phyloP scores from a whole-genome alignment of 2,888 invertebrate species.

The Kuschelorhynchus macadamiae region DNA sequence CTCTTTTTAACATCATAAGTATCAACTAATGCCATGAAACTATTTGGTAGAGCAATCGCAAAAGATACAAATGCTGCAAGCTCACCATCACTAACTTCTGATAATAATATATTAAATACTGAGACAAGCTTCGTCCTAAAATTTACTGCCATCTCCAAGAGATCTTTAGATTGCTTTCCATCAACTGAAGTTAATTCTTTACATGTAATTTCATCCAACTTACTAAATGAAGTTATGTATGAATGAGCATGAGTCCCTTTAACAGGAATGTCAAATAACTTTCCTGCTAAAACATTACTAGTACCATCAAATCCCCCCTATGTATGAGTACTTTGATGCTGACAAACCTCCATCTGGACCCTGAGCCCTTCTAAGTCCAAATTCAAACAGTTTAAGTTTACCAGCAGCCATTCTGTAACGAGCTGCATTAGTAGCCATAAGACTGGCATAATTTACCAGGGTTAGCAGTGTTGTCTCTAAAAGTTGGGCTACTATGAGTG shows the following conservation, averaged over 20 bases:
- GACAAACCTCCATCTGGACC: constrained; percentile 98
- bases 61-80: constrained; percentile 93
- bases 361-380: constrained; percentile 97
- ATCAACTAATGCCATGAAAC: constrained; percentile 96
- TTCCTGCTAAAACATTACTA: constrained; percentile 97
- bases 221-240: constrained; percentile 93
- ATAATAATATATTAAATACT: constrained; percentile 81
- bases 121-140: constrained; percentile 80
- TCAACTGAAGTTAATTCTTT: constrained; percentile 63
- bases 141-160: constrained; percentile 75
- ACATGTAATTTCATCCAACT: constrained; percentile 73
- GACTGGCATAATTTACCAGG: constrained; percentile 95
- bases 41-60: constrained; percentile 94
- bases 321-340: constrained; percentile 96
- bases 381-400: constrained; percentile 90
- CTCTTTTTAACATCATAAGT: constrained; percentile 99
- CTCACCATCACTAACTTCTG: constrained; percentile 95
- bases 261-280: constrained; percentile 96
- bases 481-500: constrained; percentile 93
- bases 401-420: constrained; percentile 96
- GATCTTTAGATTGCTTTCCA: constrained; percentile 70
- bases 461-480: constrained; percentile 97
- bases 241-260: constrained; percentile 98
- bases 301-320: constrained; percentile 98
- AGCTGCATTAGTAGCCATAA: constrained; percentile 98